A percentile compares a stretch with the other conserved stretches of the same genome.
phyloP scores from a whole-genome alignment of 1,140 invertebrate genomes.

The Calycopis cecrops region DNA sequence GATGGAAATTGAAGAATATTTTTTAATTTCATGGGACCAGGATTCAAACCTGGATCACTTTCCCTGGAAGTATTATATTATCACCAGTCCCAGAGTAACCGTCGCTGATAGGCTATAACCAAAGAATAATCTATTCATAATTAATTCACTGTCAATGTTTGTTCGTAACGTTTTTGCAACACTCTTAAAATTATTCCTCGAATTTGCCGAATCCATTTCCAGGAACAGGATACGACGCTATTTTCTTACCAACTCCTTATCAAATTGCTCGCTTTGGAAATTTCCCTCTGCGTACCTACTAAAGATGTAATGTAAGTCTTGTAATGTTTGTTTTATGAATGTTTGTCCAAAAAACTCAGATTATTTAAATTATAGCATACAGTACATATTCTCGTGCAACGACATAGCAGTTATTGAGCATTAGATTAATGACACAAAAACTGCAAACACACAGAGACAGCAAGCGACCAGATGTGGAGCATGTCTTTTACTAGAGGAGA shows the following conservation, averaged over 20 bases:
- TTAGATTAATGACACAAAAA: no score
- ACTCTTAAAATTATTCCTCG: slow-evolving; percentile 18
- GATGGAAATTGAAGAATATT: no score
- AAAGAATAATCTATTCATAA: slow-evolving; percentile 6
- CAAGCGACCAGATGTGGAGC: no score
- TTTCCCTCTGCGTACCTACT: no score
- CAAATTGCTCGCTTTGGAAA: neutral
- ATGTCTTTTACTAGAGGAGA: no score
- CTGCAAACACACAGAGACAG: no score
- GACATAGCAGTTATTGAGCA: no score
- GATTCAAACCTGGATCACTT: no score
- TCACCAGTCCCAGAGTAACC: no score
- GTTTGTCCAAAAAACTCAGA: no score
- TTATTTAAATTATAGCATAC: neutral
- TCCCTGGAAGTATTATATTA: neutral
- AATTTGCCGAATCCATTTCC: slow-evolving; percentile 26
- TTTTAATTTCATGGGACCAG: no score
- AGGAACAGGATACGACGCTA: neutral
- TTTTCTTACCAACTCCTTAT: neutral
- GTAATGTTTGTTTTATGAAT: neutral
- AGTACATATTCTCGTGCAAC: neutral
- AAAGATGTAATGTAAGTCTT: no score
- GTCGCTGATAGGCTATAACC: neutral
- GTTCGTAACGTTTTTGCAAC: slow-evolving; percentile 18
- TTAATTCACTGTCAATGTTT: slow-evolving; percentile 8